Percentiles rank a stretch among this genome's conserved stretches.
Evolutionary conservation across 2,113 vertebrate genomes (phyloP).

Genomic region (Bucco capensis): DNA sequence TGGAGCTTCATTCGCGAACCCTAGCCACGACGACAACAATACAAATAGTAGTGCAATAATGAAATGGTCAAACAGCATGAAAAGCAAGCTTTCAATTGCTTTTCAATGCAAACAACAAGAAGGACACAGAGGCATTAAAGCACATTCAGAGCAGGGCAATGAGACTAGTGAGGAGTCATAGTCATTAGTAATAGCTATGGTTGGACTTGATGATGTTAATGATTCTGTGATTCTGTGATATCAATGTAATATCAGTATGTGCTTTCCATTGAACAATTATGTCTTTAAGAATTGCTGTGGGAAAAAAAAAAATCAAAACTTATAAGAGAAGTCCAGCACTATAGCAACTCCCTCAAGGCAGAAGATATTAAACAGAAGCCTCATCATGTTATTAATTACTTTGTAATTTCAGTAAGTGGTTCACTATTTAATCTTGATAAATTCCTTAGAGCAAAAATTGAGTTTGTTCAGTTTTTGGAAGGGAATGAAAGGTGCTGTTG

Average conservation of each 20-base stretch:
- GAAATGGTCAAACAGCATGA: not conserved
- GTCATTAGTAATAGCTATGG: too few species aligned
- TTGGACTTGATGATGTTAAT: too few species aligned
- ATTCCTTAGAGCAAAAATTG: not conserved
- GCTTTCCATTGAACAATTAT: not conserved
- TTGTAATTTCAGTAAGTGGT: not conserved
- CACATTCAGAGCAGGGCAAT: too few species aligned
- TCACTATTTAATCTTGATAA: not conserved
- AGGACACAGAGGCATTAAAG: too few species aligned
- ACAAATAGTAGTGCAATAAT: not conserved
- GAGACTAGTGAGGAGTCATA: too few species aligned
- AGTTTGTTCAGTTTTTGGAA: not conserved
- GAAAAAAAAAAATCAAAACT: not conserved
- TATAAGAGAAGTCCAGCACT: not conserved
- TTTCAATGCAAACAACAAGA: not conserved
- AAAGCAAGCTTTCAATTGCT: not conserved
- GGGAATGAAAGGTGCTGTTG: not conserved
- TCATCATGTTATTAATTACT: not conserved
- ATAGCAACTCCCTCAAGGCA: not conserved
- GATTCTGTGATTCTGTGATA: too few species aligned
- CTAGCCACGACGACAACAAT: too few species aligned
- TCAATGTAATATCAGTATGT: not conserved
- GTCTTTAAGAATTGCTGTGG: not conserved
- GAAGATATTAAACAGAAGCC: not conserved
- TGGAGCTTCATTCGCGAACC: too few species aligned